phyloP scores from a whole-genome alignment of 2,797 vertebrate genomes.

The Rhodeus uyekii region DNA sequence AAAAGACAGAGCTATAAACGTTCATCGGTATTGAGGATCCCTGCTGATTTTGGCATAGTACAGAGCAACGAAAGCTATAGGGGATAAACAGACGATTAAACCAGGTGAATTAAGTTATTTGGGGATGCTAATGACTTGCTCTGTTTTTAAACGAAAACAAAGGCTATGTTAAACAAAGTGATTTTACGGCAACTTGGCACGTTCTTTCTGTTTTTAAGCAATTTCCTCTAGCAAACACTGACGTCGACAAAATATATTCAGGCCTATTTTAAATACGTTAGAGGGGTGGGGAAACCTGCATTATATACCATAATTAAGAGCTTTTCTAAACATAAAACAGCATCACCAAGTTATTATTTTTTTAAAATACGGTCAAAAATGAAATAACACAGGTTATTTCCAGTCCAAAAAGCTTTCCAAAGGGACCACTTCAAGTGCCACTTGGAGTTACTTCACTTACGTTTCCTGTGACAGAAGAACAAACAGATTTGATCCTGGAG shows the following conservation, averaged over 20 bases:
- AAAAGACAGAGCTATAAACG: constrained; percentile 74
- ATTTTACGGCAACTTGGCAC: constrained; percentile 73
- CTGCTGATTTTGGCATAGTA: constrained; percentile 73
- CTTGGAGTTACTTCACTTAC: constrained; percentile 85
- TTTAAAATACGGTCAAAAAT: constrained; percentile 70
- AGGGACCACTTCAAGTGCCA: constrained; percentile 87
- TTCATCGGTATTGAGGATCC: constrained; percentile 74
- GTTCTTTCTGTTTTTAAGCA: constrained; percentile 77
- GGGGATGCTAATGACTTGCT: constrained; percentile 84
- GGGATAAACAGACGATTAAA: constrained; percentile 85
- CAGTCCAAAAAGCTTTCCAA: constrained; percentile 85
- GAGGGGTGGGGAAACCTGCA: neutral
- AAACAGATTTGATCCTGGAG: constrained; percentile 80
- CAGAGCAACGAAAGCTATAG: constrained; percentile 72
- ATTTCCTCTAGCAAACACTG: too few species aligned
- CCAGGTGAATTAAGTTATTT: constrained; percentile 86
- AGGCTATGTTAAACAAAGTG: constrained; percentile 81
- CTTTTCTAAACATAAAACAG: constrained; percentile 63
- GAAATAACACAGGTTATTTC: constrained; percentile 83
- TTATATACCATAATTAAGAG: constrained; percentile 30
- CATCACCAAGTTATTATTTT: constrained; percentile 64
- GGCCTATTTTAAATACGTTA: constrained; percentile 43
- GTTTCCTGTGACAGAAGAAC: constrained; percentile 78
- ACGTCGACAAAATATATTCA: constrained; percentile 25
- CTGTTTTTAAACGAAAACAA: constrained; percentile 86